Evolutionary conservation across 2,888 invertebrate species (phyloP), one percentile per base, ranked within the genome.

Genomic region (Automeris io): DNA sequence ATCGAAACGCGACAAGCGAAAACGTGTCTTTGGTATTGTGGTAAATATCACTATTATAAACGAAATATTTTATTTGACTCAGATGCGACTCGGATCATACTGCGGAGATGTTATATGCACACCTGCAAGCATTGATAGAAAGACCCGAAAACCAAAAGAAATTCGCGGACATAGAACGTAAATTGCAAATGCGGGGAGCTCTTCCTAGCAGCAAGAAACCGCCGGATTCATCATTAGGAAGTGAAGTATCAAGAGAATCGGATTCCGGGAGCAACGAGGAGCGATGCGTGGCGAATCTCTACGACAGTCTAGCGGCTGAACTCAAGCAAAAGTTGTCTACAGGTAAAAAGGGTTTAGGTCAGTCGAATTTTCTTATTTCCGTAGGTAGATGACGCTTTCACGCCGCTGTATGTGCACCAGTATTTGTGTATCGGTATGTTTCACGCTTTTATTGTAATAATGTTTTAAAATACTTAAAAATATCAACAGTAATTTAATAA

Each of bases 31-130:
- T n/a, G n/a, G n/a, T n/a, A n/a, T n/a, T n/a, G n/a, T n/a, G n/a
- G n/a, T n/a, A n/a, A n/a, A n/a, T n/a, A n/a, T n/a, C n/a, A n/a
- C n/a, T n/a, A n/a, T 13, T 1, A 29, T 29, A 3, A 9, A 1
- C 11, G 7, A 12, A 26, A 8, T 29, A 9, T 11, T 35, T 11
- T 18, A 7, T 29, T 38, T 12, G 57, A 43, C 22, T 43, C 80
- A 86, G 86, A 75, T 97, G 96, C 73, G 98, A 98, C 75, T 96
- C 96, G 6, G 92, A 96, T 48, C 94, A 96, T 67, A 98, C 98
- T 12, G 98, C 98, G 0, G 91, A 93, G 45, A 90, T 96, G 66
- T 89, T 99, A 41, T 93, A 93, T 67, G 90, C 92, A 7, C 97
- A 97, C 62, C 81, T 98, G 42, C 93, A 95, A 76, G 90, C 93